Evolutionary conservation across 2,113 vertebrate genomes (phyloP), one percentile per base, ranked within the genome.

Genomic region (Psettodes erumei): DNA sequence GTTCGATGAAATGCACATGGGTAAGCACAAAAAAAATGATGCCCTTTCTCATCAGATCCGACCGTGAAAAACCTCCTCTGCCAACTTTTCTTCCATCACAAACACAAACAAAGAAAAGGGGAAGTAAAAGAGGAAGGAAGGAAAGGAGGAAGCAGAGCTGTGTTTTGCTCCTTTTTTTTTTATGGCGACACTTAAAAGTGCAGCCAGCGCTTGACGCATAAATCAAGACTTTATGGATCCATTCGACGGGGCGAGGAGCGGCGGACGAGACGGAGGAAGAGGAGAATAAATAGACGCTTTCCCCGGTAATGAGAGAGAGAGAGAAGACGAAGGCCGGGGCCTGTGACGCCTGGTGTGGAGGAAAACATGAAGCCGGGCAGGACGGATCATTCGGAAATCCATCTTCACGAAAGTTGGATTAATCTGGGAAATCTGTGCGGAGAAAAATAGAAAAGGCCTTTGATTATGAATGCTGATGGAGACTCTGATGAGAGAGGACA

Each of bases 201-300:
- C 53, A 72, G 82, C 43, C 82, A 61, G 79, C 79, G 37, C 77
- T 55, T 0, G 1, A 50, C 12, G 50, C 65, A 82, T 84, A 78
- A 81, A 87, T 81, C 84, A 78, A 18, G 66, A 66, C 59, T 86
- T 86, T 84, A 82, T 84, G 78, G 84, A 84, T 82, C 71, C 74
- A 75, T 62, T 62, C 38, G 6, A 42, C 50, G 19, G 75, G 58
- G 12, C 25, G 16, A 37, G 67, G 9, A 70, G 60, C 54, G 3
- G 10, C n/a, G 18, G 27, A 60, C 38, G 7, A 77, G 65, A 56
- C 2, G 1, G 71, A 64, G 71, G 65, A 75, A 50, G 70, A 59
- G 48, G 42, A 75, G 74, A 33, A 72, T 75, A 84, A 84, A 84
- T 65, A 77, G 69, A 74, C 16, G 38, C 54, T 63, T 75, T 70